Evolutionary conservation across 2,888 invertebrate genomes (phyloP), one percentile per base, ranked within the genome.

Genomic region (Tenodera sinensis): DNA sequence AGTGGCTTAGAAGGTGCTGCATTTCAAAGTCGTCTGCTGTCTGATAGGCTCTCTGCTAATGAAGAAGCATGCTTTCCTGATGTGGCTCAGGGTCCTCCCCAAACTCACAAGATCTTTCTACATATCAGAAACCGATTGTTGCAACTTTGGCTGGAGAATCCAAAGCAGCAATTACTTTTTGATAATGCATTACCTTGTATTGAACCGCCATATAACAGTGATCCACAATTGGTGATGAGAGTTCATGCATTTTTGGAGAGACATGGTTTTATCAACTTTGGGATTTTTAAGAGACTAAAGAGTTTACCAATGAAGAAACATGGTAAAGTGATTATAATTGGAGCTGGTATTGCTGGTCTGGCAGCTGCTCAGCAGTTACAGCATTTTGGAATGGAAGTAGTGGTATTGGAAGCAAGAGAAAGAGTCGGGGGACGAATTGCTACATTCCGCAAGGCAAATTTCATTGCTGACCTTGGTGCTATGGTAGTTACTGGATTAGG

Each of bases 401-500:
- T 98, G 47, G 97, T 99, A 84, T 93, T 97, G 88, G 97, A 97
- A 93, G 96, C 97, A 12, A 94, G 97, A 90, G 98, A 99, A 93
- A 95, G 99, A 90, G 98, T 99, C 84, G 99, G 99, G 81, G 99
- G 99, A 7, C 95, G 99, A 88, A 98, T 99, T 92, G 98, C 98
- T 3, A 99, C 99, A 9, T 99, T 99, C 93, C 95, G 99, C 89
- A 99, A 99, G 93, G 96, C 96, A 84, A 96, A 96, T 85, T 97
- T 96, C 93, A 96, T 96, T 82, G 96, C 96, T 25, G 96, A 96
- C 93, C 93, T 96, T 84, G 98, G 99, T 2, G 99, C 99, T 0
- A 99, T 99, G 98, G 99, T 99, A 3, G 98, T 99, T 3, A 99
- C 99, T 4, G 99, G 99, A 0, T 95, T 99, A 27, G 98, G 97